Percentiles rank a stretch among this genome's conserved stretches.
Evolutionary conservation across 2,113 vertebrate genomes (phyloP).

Genomic region (Phyllostomus discolor): DNA sequence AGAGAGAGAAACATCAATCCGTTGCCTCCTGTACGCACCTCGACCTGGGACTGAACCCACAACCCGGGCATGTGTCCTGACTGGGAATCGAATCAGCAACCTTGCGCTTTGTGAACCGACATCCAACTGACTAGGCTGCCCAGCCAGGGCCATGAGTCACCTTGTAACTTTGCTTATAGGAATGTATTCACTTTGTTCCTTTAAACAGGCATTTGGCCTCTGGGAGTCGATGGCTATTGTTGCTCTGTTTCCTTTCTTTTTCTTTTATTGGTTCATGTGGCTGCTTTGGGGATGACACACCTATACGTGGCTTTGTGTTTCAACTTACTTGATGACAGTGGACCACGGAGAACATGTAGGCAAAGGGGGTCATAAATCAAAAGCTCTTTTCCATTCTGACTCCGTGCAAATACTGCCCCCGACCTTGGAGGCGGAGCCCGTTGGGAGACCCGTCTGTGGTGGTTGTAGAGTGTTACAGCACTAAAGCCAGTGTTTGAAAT

Average conservation of each 20-base stretch:
- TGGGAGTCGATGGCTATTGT: neutral
- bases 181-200: slow-evolving; percentile 20
- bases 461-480: slow-evolving; percentile 75
- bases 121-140: too few species aligned
- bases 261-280: neutral
- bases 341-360: slow-evolving; percentile 37
- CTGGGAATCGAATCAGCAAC: too few species aligned
- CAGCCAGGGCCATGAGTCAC: neutral
- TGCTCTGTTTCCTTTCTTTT: neutral
- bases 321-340: slow-evolving; percentile 21
- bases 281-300: neutral
- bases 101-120: too few species aligned
- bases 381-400: slow-evolving; percentile 66
- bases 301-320: neutral
- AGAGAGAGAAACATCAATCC: too few species aligned
- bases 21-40: too few species aligned
- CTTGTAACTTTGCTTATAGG: neutral
- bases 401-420: slow-evolving; percentile 34
- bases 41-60: too few species aligned
- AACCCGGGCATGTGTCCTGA: too few species aligned
- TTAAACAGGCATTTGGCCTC: neutral
- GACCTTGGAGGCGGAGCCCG: slow-evolving; percentile 69
- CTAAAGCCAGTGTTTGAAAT: slow-evolving; percentile 82
- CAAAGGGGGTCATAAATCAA: slow-evolving; percentile 53
- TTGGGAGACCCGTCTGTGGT: slow-evolving; percentile 77